A percentile compares a stretch with the other conserved stretches of the same genome.
These are phyloP conservation scores for Steinernema carpocapsae DNA, from an alignment of 2,888 invertebrate species.

Conservation along the genomic window DNA sequence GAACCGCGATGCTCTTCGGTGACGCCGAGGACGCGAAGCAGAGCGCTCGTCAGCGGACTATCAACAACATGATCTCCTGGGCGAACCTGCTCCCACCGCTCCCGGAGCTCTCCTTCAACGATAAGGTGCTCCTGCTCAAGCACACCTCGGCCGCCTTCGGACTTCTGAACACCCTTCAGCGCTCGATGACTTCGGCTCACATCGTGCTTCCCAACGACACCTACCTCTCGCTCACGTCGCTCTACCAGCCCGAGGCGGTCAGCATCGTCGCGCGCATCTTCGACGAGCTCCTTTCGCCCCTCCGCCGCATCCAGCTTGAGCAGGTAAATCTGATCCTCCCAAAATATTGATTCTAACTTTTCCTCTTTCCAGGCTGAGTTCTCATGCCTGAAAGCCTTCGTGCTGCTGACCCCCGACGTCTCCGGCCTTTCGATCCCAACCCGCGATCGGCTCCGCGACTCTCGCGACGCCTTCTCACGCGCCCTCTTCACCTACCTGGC, in stretches of 20 bases:
- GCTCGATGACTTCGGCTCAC: slow-evolving; percentile 58
- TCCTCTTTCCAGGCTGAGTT: slow-evolving; percentile 51
- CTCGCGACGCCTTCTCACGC: slow-evolving; percentile 59
- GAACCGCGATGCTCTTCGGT: slow-evolving; percentile 14
- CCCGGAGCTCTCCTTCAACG: slow-evolving; percentile 60
- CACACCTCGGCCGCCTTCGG: slow-evolving; percentile 60
- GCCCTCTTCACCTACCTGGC: slow-evolving; percentile 60
- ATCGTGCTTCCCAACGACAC: slow-evolving; percentile 63
- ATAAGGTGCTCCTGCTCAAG: slow-evolving; percentile 63
- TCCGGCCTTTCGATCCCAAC: slow-evolving; percentile 52
- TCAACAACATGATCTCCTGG: slow-evolving; percentile 62
- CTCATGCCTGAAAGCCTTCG: slow-evolving; percentile 62
- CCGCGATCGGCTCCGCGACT: slow-evolving; percentile 56
- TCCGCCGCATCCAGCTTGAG: slow-evolving; percentile 57
- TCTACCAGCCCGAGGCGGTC: slow-evolving; percentile 45
- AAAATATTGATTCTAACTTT: background rate
- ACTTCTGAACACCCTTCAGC: slow-evolving; percentile 57
- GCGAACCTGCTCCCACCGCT: slow-evolving; percentile 65
- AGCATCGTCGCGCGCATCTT: slow-evolving; percentile 49
- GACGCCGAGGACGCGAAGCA: slow-evolving; percentile 24
- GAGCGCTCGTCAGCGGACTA: slow-evolving; percentile 52
- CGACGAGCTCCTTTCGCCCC: slow-evolving; percentile 63
- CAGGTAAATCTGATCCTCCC: slow-evolving; percentile 35
- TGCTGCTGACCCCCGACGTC: slow-evolving; percentile 61
- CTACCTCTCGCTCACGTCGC: slow-evolving; percentile 50